Evolutionary conservation across 2,888 invertebrate genomes (phyloP).

Genomic region (Pecten maximus): DNA sequence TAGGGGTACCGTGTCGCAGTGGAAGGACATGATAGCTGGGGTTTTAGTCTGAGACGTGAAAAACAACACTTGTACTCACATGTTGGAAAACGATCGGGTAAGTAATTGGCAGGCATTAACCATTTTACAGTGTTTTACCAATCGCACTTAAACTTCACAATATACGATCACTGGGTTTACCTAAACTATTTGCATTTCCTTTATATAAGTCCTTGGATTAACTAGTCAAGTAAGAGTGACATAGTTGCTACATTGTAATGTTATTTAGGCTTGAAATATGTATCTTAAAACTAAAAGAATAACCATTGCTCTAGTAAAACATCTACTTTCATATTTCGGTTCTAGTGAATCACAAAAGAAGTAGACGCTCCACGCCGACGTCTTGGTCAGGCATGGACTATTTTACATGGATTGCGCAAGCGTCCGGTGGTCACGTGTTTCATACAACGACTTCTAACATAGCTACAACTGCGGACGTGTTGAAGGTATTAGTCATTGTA

Average conservation of each 20-base stretch:
- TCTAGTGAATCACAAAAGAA: not conserved
- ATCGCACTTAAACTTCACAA: too few species aligned
- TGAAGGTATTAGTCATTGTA: too few species aligned
- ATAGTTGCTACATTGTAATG: too few species aligned
- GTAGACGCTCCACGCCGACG: not conserved
- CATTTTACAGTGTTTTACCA: too few species aligned
- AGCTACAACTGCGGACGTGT: not conserved
- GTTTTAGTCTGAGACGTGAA: not conserved
- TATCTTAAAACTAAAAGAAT: too few species aligned
- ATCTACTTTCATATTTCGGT: too few species aligned
- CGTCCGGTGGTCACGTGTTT: constrained; percentile 42
- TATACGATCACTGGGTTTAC: too few species aligned
- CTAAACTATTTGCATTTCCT: too few species aligned
- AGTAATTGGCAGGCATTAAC: not conserved
- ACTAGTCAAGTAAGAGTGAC: too few species aligned
- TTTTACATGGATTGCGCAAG: constrained; percentile 31
- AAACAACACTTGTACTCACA: not conserved
- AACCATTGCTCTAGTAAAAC: too few species aligned
- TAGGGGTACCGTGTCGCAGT: not conserved
- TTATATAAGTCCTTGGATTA: too few species aligned
- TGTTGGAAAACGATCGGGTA: not conserved
- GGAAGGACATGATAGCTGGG: not conserved
- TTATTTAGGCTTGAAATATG: too few species aligned
- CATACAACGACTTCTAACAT: constrained; percentile 39
- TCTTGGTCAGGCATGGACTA: constrained; percentile 37